phyloP scores from a whole-genome alignment of 2,797 vertebrate species.

The Rhynchonycteris naso region DNA sequence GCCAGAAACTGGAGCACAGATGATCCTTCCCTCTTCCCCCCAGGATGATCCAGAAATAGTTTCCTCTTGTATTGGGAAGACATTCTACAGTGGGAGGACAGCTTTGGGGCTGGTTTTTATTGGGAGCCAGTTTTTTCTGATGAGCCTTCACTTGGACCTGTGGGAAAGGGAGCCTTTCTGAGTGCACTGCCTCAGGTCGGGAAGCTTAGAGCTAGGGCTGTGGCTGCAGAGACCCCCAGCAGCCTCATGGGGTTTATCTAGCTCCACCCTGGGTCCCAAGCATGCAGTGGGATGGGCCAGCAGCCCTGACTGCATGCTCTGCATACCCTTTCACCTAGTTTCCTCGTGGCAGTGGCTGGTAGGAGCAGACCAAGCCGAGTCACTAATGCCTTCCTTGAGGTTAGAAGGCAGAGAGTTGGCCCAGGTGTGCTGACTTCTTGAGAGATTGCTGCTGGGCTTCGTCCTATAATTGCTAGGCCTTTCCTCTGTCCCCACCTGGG shows the following conservation, averaged over 20 bases:
- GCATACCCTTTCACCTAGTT: rapidly evolving
- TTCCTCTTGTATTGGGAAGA: constrained; percentile 33
- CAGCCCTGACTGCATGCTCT: background rate
- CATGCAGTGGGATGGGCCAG: background rate
- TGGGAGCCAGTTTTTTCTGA: background rate
- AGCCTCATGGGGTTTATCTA: background rate
- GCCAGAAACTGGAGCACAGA: constrained; percentile 41
- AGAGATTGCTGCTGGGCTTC: background rate
- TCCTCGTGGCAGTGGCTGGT: background rate
- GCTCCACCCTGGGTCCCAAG: background rate
- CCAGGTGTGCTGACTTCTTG: background rate
- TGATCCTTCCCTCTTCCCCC: constrained; percentile 39
- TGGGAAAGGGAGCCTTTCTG: background rate
- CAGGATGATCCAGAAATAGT: constrained; percentile 63
- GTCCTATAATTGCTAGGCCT: background rate
- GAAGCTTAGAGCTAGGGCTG: background rate
- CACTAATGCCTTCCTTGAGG: background rate
- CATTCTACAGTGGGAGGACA: background rate
- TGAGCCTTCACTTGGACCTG: background rate
- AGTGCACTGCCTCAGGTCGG: background rate
- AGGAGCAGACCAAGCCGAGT: background rate
- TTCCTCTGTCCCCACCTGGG: rapidly evolving
- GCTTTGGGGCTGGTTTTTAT: constrained; percentile 27
- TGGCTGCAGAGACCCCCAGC: background rate
- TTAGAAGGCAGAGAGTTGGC: background rate